Percentiles rank a stretch among this genome's conserved stretches.
phyloP scores from a whole-genome alignment of 2,113 vertebrate genomes.

The Cyanistes caeruleus region DNA sequence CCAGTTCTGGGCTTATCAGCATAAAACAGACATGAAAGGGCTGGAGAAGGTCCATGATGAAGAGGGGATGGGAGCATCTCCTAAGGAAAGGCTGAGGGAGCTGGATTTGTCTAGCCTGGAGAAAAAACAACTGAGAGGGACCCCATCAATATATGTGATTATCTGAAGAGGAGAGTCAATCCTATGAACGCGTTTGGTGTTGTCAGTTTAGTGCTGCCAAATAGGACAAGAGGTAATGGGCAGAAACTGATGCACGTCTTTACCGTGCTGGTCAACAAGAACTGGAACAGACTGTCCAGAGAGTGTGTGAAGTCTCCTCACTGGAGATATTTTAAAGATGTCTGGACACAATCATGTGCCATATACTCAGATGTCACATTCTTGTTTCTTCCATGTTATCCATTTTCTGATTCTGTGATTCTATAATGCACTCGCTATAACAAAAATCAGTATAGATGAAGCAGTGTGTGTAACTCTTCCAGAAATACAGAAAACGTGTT shows the following conservation, averaged over 20 bases:
- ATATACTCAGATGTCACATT: neutral
- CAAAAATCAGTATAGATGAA: neutral
- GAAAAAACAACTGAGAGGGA: neutral
- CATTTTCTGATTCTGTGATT: neutral
- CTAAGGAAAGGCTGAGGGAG: neutral
- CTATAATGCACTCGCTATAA: neutral
- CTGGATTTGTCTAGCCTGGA: neutral
- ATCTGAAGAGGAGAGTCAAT: neutral
- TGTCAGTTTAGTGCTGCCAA: neutral
- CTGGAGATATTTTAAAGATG: neutral
- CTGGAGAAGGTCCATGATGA: too few species aligned
- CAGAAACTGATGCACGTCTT: neutral
- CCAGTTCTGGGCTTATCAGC: neutral
- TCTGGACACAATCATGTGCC: neutral
- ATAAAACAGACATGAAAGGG: neutral
- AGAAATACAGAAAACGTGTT: neutral
- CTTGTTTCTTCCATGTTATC: neutral
- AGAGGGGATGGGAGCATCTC: neutral
- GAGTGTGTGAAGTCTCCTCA: neutral
- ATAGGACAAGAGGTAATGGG: neutral
- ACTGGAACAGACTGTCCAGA: neutral
- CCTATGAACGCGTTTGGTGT: neutral
- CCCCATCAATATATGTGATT: neutral
- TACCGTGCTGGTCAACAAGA: too few species aligned
- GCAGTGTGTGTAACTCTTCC: neutral